Evolutionary conservation across 1,140 invertebrate species (phyloP).

Genomic region (Papilio xuthus): DNA sequence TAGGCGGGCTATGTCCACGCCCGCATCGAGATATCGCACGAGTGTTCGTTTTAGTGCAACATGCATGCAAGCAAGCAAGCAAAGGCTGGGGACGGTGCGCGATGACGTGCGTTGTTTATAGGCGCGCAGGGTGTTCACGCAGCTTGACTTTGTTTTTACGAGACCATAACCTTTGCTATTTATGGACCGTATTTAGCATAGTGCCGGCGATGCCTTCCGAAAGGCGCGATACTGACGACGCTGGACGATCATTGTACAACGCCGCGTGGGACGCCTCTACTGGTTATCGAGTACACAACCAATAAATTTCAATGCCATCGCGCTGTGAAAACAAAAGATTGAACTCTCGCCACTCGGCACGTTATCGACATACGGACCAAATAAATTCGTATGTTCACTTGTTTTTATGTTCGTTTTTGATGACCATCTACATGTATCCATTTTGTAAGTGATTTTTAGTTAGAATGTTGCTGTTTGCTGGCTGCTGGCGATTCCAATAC

Average conservation of each 20-base stretch:
- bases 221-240: slow-evolving; percentile 64
- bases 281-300: slow-evolving; percentile 75
- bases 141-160: slow-evolving; percentile 79
- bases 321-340: slow-evolving; percentile 73
- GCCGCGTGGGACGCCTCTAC: slow-evolving; percentile 74
- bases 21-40: background rate
- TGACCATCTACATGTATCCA: slow-evolving; percentile 61
- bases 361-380: slow-evolving; percentile 76
- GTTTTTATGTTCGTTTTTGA: slow-evolving; percentile 71
- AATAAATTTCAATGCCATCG: slow-evolving; percentile 79
- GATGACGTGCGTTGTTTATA: slow-evolving; percentile 67
- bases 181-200: slow-evolving; percentile 75
- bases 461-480: background rate
- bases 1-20: slow-evolving; percentile 4
- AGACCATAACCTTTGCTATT: slow-evolving; percentile 73
- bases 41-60: slow-evolving; percentile 10
- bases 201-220: slow-evolving; percentile 63
- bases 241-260: slow-evolving; percentile 58
- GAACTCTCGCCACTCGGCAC: slow-evolving; percentile 55
- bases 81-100: slow-evolving; percentile 46
- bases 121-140: slow-evolving; percentile 62
- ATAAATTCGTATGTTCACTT: slow-evolving; percentile 76
- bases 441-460: slow-evolving; percentile 30
- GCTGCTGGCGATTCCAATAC: background rate
- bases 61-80: slow-evolving; percentile 41